A percentile compares a stretch with the other conserved stretches of the same genome.
These are phyloP conservation scores for Amphibalanus amphitrite DNA, from an alignment of 1,140 invertebrate species.

Conservation along the genomic window DNA sequence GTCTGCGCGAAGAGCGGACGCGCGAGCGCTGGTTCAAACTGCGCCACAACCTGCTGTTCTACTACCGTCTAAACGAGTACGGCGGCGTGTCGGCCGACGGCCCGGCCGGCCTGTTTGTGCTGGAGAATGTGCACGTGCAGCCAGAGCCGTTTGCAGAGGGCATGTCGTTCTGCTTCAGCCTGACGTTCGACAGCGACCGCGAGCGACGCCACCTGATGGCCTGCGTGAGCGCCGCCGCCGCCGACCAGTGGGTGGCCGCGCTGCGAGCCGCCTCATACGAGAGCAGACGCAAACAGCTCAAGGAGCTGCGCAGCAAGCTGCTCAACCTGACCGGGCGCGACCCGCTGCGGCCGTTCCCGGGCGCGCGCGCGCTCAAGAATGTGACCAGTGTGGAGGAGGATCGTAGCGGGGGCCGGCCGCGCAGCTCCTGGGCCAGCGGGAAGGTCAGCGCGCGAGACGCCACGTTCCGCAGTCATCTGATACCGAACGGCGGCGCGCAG, in stretches of 20 bases:
- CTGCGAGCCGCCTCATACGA: neutral
- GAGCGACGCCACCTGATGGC: neutral
- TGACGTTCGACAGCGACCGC: neutral
- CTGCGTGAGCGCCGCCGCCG: neutral
- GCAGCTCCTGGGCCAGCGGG: no score
- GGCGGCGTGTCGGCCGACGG: slow-evolving; percentile 37
- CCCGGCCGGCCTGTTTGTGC: slow-evolving; percentile 43
- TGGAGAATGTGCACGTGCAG: slow-evolving; percentile 46
- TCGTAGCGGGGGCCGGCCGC: neutral
- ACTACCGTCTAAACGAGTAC: slow-evolving; percentile 48
- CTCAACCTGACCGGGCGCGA: neutral
- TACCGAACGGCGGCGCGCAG: neutral
- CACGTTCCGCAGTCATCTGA: neutral
- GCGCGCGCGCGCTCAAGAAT: slow-evolving; percentile 2
- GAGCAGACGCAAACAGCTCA: neutral
- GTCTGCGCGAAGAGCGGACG: slow-evolving; percentile 21
- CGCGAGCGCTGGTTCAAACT: slow-evolving; percentile 50
- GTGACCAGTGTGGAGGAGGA: neutral
- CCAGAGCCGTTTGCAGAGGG: slow-evolving; percentile 37
- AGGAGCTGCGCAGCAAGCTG: neutral
- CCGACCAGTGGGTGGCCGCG: neutral
- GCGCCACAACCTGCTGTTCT: slow-evolving; percentile 48
- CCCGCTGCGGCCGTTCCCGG: neutral
- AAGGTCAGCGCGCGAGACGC: no score
- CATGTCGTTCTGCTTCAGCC: slow-evolving; percentile 2